Conservation (phyloP, 53 echinoderm and acorn worm genomes). For the Crossaster papposus region DNA sequence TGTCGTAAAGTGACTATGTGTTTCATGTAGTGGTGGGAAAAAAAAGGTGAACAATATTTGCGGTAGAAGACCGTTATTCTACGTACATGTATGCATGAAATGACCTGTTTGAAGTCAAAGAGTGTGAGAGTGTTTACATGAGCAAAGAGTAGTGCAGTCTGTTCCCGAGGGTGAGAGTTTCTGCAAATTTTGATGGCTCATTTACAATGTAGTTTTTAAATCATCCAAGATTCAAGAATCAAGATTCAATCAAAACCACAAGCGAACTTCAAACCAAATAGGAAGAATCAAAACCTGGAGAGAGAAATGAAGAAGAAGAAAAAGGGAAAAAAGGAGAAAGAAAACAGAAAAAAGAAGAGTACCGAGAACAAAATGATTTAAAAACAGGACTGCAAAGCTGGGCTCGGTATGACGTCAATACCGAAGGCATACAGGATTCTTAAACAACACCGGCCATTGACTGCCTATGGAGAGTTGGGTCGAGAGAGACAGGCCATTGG, state of each 20-base stretch:
- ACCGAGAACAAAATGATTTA: neutral
- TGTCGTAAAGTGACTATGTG: too few relatives aligned
- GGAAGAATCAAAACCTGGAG: neutral
- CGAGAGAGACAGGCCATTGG: slow-evolving; percentile 14
- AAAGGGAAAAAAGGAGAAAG: too few relatives aligned
- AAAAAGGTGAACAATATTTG: too few relatives aligned
- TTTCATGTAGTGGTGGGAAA: too few relatives aligned
- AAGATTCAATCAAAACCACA: neutral
- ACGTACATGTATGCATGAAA: too few relatives aligned
- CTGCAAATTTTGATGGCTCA: too few relatives aligned
- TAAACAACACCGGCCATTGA: slow-evolving; percentile 29
- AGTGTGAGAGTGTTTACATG: too few relatives aligned
- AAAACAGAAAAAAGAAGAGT: neutral
- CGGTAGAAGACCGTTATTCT: too few relatives aligned
- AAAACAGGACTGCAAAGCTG: neutral
- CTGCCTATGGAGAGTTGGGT: neutral
- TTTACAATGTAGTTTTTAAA: neutral
- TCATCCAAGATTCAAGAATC: neutral
- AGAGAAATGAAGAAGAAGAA: neutral
- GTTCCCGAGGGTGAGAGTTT: too few relatives aligned
- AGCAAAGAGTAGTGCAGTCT: too few relatives aligned
- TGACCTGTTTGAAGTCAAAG: too few relatives aligned
- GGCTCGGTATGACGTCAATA: slow-evolving; percentile 52
- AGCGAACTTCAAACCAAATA: neutral
- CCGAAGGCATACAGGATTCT: slow-evolving; percentile 10